These are phyloP conservation scores for Shinisaurus crocodilurus DNA, from an alignment of 2,113 vertebrate genomes.

Conservation along the genomic window DNA sequence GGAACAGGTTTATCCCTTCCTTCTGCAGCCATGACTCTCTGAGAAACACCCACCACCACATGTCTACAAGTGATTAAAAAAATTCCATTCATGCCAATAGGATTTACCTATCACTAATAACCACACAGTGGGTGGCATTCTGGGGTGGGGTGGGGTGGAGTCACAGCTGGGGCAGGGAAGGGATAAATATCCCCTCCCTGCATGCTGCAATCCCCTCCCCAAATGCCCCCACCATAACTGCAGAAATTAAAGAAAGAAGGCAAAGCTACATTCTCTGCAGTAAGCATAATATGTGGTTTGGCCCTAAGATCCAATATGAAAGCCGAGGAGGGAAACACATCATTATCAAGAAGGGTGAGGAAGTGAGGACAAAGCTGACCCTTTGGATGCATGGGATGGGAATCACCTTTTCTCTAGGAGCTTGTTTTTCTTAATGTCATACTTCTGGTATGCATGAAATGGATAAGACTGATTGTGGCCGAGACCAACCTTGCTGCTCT, in stretches of 20 bases:
- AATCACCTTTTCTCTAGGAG: neutral
- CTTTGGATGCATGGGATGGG: neutral
- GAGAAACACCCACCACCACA: neutral
- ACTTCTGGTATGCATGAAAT: slow-evolving; percentile 37
- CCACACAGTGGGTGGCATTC: too few relatives aligned
- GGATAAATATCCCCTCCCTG: neutral
- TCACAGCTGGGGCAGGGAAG: neutral
- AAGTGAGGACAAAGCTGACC: neutral
- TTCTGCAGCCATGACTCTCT: too few relatives aligned
- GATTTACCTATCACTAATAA: too few relatives aligned
- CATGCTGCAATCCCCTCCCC: neutral
- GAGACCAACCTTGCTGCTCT: accelerated
- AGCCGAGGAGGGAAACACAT: neutral
- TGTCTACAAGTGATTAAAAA: neutral
- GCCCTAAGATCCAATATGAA: neutral
- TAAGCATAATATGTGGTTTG: neutral
- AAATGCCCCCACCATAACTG: neutral
- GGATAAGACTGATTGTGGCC: neutral
- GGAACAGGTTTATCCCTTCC: too few relatives aligned
- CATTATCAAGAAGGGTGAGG: neutral
- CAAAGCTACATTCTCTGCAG: neutral
- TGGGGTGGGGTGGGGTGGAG: neutral
- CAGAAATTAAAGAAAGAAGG: neutral
- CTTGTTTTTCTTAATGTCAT: slow-evolving; percentile 39
- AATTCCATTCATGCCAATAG: too few relatives aligned